Conservation (phyloP, 2,888 invertebrate genomes). For the Hirtodrosophila histrioides region DNA sequence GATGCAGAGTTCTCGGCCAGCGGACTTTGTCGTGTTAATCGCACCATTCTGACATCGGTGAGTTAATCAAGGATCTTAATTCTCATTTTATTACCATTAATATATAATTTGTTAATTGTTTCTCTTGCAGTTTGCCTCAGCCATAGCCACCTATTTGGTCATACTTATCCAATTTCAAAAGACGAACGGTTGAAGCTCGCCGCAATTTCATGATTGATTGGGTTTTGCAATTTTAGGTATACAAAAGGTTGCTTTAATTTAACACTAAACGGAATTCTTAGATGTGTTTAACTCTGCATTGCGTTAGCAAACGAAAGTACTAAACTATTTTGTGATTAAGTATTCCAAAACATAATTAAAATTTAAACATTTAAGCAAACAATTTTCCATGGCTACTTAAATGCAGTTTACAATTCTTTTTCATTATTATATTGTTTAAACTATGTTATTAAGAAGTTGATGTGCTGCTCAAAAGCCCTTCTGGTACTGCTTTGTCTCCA, state of each 20-base stretch:
- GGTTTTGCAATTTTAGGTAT: conserved; percentile 20
- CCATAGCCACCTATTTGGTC: conserved; percentile 86
- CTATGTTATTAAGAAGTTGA: conserved; percentile 41
- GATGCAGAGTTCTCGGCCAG: conserved; percentile 85
- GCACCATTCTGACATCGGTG: conserved; percentile 86
- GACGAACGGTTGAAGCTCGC: conserved; percentile 82
- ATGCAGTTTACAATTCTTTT: conserved; percentile 18
- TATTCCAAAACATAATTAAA: conserved; percentile 21
- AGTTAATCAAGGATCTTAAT: too few species aligned
- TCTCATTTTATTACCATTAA: too few species aligned
- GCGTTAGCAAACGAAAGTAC: conserved; percentile 38
- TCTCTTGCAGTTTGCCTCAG: conserved; percentile 84
- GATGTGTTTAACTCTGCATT: conserved; percentile 43
- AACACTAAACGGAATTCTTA: conserved; percentile 60
- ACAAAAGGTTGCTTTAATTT: conserved; percentile 61
- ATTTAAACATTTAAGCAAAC: conserved; percentile 35
- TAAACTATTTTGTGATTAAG: conserved; percentile 21
- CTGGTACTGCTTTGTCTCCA: conserved; percentile 94
- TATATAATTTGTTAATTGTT: background rate
- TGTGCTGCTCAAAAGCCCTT: conserved; percentile 90
- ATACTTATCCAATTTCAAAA: conserved; percentile 86
- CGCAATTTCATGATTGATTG: background rate
- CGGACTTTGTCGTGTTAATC: conserved; percentile 85
- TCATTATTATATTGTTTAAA: conserved; percentile 27
- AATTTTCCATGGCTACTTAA: conserved; percentile 28